Conservation (phyloP, 2,888 invertebrate species). For the Steromphala cineraria region DNA sequence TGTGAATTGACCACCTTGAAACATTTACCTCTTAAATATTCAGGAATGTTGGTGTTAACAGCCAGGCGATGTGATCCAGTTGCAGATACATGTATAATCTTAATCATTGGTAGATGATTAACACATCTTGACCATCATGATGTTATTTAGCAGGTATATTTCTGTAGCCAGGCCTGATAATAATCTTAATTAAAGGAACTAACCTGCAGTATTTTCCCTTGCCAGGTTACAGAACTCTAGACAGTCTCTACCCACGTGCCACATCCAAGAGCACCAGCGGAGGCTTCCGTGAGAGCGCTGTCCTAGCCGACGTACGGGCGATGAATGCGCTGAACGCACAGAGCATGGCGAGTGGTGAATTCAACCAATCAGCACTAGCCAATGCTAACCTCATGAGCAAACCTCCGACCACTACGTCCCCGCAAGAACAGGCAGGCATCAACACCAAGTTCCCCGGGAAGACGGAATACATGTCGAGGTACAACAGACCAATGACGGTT, state of each 20-base stretch:
- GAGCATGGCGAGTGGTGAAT: not conserved
- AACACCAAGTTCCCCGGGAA: slow-evolving; percentile 72
- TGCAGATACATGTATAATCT: no score
- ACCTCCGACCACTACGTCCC: slow-evolving; percentile 52
- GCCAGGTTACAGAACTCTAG: slow-evolving; percentile 65
- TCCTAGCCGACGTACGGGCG: slow-evolving; percentile 48
- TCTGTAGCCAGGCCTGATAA: no score
- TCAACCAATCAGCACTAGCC: not conserved
- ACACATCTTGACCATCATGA: no score
- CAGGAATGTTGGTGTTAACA: no score
- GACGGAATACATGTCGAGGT: slow-evolving; percentile 72
- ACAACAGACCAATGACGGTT: slow-evolving; percentile 55
- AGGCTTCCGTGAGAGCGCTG: slow-evolving; percentile 42
- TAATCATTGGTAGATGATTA: no score
- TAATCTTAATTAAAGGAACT: no score
- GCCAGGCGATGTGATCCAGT: no score
- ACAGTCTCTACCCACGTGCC: slow-evolving; percentile 61
- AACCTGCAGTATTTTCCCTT: not conserved
- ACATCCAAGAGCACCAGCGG: slow-evolving; percentile 46
- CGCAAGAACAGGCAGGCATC: slow-evolving; percentile 74
- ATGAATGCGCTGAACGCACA: slow-evolving; percentile 55
- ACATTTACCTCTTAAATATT: no score
- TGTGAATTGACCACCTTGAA: no score
- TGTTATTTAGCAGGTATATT: no score
- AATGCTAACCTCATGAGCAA: slow-evolving; percentile 21